Conservation (phyloP, 1,140 invertebrate species). For the Brachionus angularis region DNA sequence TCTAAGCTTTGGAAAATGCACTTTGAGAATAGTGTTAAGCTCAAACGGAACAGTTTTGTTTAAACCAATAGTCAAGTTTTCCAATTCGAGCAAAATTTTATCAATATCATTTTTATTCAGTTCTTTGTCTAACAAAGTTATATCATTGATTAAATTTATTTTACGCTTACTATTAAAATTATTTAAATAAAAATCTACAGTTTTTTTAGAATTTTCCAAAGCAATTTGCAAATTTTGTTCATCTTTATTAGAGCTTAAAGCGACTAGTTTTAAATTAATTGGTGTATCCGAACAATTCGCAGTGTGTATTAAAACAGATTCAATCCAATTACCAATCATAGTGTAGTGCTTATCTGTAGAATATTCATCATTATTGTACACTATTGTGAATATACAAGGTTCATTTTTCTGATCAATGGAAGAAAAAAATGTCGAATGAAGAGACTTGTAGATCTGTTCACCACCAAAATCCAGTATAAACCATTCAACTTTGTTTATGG, state of each 20-base stretch:
- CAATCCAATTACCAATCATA: slow-evolving; percentile 53
- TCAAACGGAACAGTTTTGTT: slow-evolving; percentile 51
- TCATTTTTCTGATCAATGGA: slow-evolving; percentile 45
- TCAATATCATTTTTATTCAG: slow-evolving; percentile 46
- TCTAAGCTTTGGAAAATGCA: slow-evolving; percentile 49
- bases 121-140: slow-evolving; percentile 25
- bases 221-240: slow-evolving; percentile 51
- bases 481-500: slow-evolving; percentile 54
- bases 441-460: slow-evolving; percentile 49
- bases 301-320: slow-evolving; percentile 48
- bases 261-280: background rate
- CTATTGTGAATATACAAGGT: slow-evolving; percentile 50
- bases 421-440: slow-evolving; percentile 52
- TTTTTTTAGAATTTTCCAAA: slow-evolving; percentile 48
- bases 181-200: background rate
- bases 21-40: slow-evolving; percentile 49
- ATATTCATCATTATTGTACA: slow-evolving; percentile 52
- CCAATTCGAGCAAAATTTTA: slow-evolving; percentile 50
- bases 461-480: slow-evolving; percentile 51
- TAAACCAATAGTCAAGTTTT: slow-evolving; percentile 51
- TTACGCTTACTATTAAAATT: background rate
- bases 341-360: slow-evolving; percentile 48
- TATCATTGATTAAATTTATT: background rate
- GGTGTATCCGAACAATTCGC: slow-evolving; percentile 49
- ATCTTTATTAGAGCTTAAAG: background rate